A percentile compares a stretch with the other conserved stretches of the same genome.
Conservation (phyloP, 2,113 vertebrate genomes). For the Mus spicilegus region DNA sequence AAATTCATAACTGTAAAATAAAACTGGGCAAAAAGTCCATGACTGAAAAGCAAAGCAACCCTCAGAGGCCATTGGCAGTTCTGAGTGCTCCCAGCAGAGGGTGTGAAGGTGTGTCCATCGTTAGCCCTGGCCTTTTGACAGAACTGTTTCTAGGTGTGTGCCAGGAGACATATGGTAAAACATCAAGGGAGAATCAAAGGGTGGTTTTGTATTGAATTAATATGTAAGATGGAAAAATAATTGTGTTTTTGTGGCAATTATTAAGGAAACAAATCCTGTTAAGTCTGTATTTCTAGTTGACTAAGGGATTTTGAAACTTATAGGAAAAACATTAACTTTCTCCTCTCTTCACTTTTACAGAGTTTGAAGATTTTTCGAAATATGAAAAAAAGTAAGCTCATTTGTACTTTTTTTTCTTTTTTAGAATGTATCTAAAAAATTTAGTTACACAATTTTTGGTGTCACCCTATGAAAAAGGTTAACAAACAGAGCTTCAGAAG, state of each 20-base stretch:
- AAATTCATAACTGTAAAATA: slow-evolving; percentile 27
- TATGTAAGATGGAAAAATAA: neutral
- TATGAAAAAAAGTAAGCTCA: slow-evolving; percentile 89
- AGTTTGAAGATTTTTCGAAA: slow-evolving; percentile 89
- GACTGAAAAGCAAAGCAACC: neutral
- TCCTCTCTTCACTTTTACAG: slow-evolving; percentile 78
- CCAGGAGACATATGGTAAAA: neutral
- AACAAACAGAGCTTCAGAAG: neutral
- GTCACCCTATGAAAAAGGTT: neutral
- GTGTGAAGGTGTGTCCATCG: neutral
- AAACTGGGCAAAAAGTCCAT: slow-evolving; percentile 22
- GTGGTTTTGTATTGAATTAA: slow-evolving; percentile 13
- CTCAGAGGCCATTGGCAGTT: neutral
- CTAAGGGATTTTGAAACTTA: slow-evolving; percentile 60
- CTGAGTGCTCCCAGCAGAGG: neutral
- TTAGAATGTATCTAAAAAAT: neutral
- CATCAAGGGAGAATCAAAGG: neutral
- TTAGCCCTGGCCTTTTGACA: neutral
- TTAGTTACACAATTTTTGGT: slow-evolving; percentile 28
- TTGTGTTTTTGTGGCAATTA: neutral
- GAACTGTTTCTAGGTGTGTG: slow-evolving; percentile 34
- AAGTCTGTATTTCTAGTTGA: slow-evolving; percentile 37
- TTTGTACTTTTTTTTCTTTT: slow-evolving; percentile 6
- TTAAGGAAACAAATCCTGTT: slow-evolving; percentile 32
- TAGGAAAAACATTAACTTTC: slow-evolving; percentile 57